Evolutionary conservation across 2,888 invertebrate species (phyloP), one percentile per base, ranked within the genome.

Genomic region (Cataglyphis livida): DNA sequence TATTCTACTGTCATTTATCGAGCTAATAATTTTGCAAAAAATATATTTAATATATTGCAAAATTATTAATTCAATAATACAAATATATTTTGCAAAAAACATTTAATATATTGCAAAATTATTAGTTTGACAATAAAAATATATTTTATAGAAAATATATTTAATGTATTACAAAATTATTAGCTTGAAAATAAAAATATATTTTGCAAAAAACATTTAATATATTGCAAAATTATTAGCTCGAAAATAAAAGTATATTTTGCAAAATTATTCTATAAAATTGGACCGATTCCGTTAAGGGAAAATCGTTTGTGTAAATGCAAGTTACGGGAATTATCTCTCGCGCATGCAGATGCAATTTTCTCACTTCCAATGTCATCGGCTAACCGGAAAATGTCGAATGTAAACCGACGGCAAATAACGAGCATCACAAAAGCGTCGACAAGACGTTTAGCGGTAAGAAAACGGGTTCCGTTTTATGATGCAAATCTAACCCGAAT

Each of bases 401-500:
- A 21, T 70, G 54, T 25, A 35, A n/a, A n/a, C 7, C 28, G 66
- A 12, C 38, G 28, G 38, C 54, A n/a, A 76, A 76, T 66, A 54
- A n/a, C 66, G 51, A 76, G 12, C 62, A 38, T 41, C 28, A 38
- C 76, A 25, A 66, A 38, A 66, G 28, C 51, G 81, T 74, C 74
- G 81, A 73, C 81, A 62, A 71, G 54, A 62, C 61, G 41, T 41
- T 81, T 74, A 38, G n/a, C n/a, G 38, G 38, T 21, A 28, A 59
- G 25, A 32, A 54, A 57, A 57, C 18, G 59, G 21, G 18, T 51
- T 62, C 41, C 6, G 81, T 25, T 5, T 5, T 41, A 51, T 62
- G 61, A 51, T 62, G 73, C 54, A 64, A 54, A 74, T 81, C 74
- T 64, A 62, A 81, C 41, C 51, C 51, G 41, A 74, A 74, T 74